A percentile compares a stretch with the other conserved stretches of the same genome.
These are phyloP conservation scores for Octopus bimaculoides DNA, from an alignment of 1,140 invertebrate genomes.

Conservation along the genomic window DNA sequence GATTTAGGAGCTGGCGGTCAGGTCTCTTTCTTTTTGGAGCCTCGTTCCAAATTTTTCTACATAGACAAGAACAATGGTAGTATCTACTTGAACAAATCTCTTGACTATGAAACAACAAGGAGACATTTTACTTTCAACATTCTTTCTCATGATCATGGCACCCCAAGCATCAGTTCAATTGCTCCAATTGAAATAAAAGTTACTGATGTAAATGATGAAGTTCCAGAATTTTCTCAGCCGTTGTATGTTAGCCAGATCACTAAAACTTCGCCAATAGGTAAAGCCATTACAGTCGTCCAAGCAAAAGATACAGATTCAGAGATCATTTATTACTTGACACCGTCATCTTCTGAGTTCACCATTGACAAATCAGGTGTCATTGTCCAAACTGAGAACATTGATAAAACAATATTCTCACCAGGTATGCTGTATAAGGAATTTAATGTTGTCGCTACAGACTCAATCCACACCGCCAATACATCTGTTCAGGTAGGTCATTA, in stretches of 20 bases:
- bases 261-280: not conserved
- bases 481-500: not conserved
- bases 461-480: not conserved
- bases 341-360: slow-evolving; percentile 4
- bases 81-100: slow-evolving; percentile 73
- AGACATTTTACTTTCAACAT: slow-evolving; percentile 86
- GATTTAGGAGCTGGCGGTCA: slow-evolving; percentile 59
- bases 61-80: slow-evolving; percentile 80
- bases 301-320: slow-evolving; percentile 1
- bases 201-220: slow-evolving; percentile 89
- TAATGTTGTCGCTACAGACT: not conserved
- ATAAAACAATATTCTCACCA: not conserved
- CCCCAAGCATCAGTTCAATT: slow-evolving; percentile 59
- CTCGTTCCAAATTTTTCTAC: slow-evolving; percentile 61
- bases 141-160: slow-evolving; percentile 69
- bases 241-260: not conserved
- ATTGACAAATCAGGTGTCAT: slow-evolving; percentile 3
- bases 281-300: slow-evolving; percentile 5
- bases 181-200: slow-evolving; percentile 44
- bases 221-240: slow-evolving; percentile 70
- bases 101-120: slow-evolving; percentile 81
- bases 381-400: not conserved
- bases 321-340: not conserved
- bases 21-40: slow-evolving; percentile 69
- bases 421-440: slow-evolving; percentile 1